Base-by-base conservation (phyloP, 2,888 invertebrate genomes). In the Erebia ligea region DNA sequence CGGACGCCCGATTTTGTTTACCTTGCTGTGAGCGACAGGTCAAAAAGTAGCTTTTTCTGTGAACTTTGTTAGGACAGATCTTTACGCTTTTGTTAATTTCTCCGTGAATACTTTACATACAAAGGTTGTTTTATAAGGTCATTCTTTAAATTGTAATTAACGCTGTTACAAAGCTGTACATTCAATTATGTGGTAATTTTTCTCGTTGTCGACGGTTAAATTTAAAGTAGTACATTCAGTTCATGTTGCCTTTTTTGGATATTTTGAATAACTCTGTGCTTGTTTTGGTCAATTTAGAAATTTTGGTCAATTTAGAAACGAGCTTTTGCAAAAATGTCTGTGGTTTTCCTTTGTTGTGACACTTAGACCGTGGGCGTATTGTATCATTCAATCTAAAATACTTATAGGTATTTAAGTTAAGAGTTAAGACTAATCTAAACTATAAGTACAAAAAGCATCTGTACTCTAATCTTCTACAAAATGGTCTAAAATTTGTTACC, bases 1-100 rank as follows among this genome's bases (percentile, higher is more conserved):
- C 81, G 84, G 83, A 81, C 79, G 81, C 83, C 82, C 81, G 84
- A 86, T 90, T 88, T 84, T 88, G 86, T 90, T 88, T 89, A 86
- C 86, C 83, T 87, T 77, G 75, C 76, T 76, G 76, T 76, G 75
- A 78, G 74, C 74, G 73, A 76, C 76, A 76, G 74, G 71, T 74
- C 69, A 61, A 69, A 76, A 76, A 78, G 77, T 78, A 76, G 76
- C 76, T 71, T 75, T 71, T 71, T 68, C 69, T 58, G 69, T 66
- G 61, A 71, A 71, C 63, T 70, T 67, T 68, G 66, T 75, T 66
- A 66, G 63, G 48, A 63, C 42, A 56, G 67, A 71, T 70, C 70
- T 71, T 61, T 71, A 64, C 69, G 65, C 69, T 69, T 74, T 74
- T 69, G 63, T 69, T 54, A 57, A 57, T 63, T 50, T 65, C 58